A percentile compares a stretch with the other conserved stretches of the same genome.
These are phyloP conservation scores for Vireo griseus DNA, from an alignment of 2,797 vertebrate species.

Conservation along the genomic window DNA sequence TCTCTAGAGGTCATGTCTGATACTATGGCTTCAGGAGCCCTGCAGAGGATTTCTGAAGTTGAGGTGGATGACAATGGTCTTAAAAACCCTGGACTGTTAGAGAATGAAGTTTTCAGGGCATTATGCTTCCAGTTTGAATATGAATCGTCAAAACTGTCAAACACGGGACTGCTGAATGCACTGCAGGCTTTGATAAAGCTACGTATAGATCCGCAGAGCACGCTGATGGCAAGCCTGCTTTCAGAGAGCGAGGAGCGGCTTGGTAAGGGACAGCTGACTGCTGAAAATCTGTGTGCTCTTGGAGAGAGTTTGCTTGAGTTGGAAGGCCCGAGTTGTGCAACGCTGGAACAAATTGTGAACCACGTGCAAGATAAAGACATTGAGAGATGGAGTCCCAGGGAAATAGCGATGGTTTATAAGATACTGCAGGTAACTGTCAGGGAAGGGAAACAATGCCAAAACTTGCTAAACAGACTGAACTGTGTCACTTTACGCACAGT, in stretches of 20 bases:
- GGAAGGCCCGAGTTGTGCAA: conserved; percentile 55
- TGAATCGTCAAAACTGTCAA: conserved; percentile 74
- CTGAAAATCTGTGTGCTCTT: conserved; percentile 77
- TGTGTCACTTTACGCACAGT: conserved; percentile 59
- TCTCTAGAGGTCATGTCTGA: conserved; percentile 74
- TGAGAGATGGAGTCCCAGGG: conserved; percentile 71
- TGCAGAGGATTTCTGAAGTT: conserved; percentile 83
- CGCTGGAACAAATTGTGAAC: conserved; percentile 74
- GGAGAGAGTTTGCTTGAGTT: conserved; percentile 80
- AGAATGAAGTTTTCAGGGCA: conserved; percentile 73
- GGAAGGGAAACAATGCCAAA: conserved; percentile 65
- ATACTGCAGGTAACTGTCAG: conserved; percentile 72
- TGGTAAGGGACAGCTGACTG: conserved; percentile 64
- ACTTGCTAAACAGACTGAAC: conserved; percentile 83
- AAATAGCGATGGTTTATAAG: conserved; percentile 77
- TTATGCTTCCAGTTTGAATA: conserved; percentile 82
- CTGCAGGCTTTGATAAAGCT: conserved; percentile 82
- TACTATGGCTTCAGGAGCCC: conserved; percentile 75
- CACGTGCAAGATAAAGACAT: conserved; percentile 72
- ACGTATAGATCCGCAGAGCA: conserved; percentile 78
- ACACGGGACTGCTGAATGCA: conserved; percentile 74
- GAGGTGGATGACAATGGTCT: conserved; percentile 61
- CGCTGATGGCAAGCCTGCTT: conserved; percentile 77
- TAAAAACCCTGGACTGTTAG: conserved; percentile 70
- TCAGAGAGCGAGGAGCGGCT: conserved; percentile 81